Evolutionary conservation across 2,113 vertebrate genomes (phyloP).

Genomic region (Drymodes brunneopygia): DNA sequence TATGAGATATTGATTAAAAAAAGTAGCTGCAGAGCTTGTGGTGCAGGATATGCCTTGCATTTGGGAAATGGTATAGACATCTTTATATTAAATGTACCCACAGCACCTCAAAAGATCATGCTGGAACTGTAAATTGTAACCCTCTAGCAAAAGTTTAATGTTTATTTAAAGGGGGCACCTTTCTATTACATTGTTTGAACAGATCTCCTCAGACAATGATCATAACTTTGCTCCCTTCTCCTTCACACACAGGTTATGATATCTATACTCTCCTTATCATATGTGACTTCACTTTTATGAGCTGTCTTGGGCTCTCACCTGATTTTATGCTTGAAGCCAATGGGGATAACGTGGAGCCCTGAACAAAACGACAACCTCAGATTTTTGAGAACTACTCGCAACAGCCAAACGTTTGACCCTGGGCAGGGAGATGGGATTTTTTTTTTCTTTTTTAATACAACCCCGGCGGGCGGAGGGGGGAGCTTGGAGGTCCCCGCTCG

Average conservation of each 20-base stretch:
- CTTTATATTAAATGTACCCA: conserved; percentile 62
- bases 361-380: background rate
- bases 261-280: conserved; percentile 16
- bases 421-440: background rate
- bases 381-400: background rate
- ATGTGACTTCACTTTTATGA: background rate
- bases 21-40: conserved; percentile 29
- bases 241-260: background rate
- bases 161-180: conserved; percentile 49
- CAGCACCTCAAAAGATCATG: conserved; percentile 50
- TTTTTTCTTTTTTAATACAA: background rate
- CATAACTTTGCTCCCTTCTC: background rate
- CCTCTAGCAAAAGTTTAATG: conserved; percentile 46
- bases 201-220: conserved; percentile 52
- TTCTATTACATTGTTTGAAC: conserved; percentile 42
- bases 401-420: background rate
- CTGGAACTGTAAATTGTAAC: conserved; percentile 20
- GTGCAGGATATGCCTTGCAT: conserved; percentile 37
- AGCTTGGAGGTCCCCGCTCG: background rate
- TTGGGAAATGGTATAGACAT: conserved; percentile 60
- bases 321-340: conserved; percentile 15
- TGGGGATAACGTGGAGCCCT: background rate
- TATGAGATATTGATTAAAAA: conserved; percentile 56
- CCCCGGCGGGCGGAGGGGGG: background rate
- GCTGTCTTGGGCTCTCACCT: conserved; percentile 3